Conservation (phyloP, 2,113 vertebrate genomes). For the Gymnocephalus cernua region DNA sequence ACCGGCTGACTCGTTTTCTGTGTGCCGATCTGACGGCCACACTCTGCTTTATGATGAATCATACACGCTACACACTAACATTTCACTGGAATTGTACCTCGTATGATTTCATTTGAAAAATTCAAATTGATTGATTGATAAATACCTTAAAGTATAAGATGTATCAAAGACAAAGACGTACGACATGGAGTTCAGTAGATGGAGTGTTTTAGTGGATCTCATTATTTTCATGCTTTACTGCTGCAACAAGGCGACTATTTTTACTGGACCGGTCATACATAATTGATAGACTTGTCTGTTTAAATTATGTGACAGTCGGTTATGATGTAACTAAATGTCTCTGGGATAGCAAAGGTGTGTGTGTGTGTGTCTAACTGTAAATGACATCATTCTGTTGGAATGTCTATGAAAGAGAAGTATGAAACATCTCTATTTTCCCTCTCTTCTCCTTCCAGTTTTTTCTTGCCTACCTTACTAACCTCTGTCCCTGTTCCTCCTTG, state of each 20-base stretch:
- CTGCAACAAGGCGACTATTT: conserved; percentile 45
- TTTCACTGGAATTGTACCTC: too few relatives aligned
- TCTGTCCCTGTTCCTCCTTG: not conserved
- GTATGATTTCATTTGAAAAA: too few relatives aligned
- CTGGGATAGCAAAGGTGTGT: not conserved
- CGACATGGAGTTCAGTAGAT: not conserved
- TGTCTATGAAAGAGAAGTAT: conserved; percentile 30
- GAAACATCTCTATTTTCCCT: not conserved
- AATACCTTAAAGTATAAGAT: not conserved
- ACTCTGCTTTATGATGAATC: too few relatives aligned
- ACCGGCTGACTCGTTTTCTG: too few relatives aligned
- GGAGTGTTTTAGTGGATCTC: not conserved
- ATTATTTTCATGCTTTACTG: conserved; percentile 1
- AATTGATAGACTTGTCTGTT: conserved; percentile 63
- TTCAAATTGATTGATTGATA: too few relatives aligned
- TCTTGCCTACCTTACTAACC: not conserved
- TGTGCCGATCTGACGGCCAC: too few relatives aligned
- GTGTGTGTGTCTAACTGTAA: not conserved
- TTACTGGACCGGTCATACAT: conserved; percentile 50
- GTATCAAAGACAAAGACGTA: too few relatives aligned
- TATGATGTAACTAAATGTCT: conserved; percentile 32
- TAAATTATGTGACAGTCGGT: conserved; percentile 50
- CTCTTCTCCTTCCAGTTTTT: not conserved
- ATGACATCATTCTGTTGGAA: conserved; percentile 35
- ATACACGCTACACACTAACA: too few relatives aligned